phyloP scores from a whole-genome alignment of 2,888 invertebrate species.

The Tyria jacobaeae region DNA sequence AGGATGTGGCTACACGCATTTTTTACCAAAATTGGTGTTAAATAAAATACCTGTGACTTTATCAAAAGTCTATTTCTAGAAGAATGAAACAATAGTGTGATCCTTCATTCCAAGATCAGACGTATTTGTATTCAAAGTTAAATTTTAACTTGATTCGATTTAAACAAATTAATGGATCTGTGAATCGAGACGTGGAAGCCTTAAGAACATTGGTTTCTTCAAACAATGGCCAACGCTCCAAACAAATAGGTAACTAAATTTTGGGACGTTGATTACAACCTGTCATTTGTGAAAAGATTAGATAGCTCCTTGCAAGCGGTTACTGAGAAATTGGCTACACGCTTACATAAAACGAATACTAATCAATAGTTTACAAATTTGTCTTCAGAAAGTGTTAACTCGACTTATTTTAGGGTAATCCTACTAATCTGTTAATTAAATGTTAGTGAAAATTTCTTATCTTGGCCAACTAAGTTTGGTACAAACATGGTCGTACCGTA shows the following conservation, averaged over 20 bases:
- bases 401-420: too few species aligned
- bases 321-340: not conserved
- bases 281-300: slow-evolving; percentile 7
- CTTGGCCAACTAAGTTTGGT: too few species aligned
- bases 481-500: too few species aligned
- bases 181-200: slow-evolving; percentile 21
- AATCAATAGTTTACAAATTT: not conserved
- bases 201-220: slow-evolving; percentile 32
- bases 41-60: too few species aligned
- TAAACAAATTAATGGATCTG: slow-evolving; percentile 35
- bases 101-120: not conserved
- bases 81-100: too few species aligned
- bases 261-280: slow-evolving; percentile 10
- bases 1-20: too few species aligned
- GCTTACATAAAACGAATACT: not conserved
- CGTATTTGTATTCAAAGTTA: not conserved
- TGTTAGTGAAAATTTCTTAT: too few species aligned
- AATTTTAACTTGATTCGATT: slow-evolving; percentile 31
- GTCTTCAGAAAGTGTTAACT: too few species aligned
- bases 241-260: slow-evolving; percentile 26
- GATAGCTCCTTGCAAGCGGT: not conserved
- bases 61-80: too few species aligned
- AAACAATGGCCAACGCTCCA: slow-evolving; percentile 29
- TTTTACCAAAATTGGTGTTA: too few species aligned
- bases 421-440: too few species aligned